These are phyloP conservation scores for Aphaenogaster rudis DNA, from an alignment of 1,140 invertebrate genomes.

Conservation along the genomic window DNA sequence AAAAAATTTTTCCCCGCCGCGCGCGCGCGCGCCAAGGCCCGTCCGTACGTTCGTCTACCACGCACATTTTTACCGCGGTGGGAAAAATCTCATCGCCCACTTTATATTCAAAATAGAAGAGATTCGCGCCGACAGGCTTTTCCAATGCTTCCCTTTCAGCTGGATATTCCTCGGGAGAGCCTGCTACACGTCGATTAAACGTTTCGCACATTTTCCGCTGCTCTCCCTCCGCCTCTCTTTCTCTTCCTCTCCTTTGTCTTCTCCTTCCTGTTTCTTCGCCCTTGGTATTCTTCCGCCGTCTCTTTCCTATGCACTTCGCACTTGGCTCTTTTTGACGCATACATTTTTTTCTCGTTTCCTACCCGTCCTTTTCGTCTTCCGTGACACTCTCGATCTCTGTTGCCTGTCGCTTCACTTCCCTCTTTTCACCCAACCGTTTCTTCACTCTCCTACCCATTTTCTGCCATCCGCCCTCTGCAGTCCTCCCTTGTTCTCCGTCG, in stretches of 20 bases:
- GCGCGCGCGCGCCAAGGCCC: constrained; percentile 31
- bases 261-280: constrained; percentile 52
- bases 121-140: constrained; percentile 74
- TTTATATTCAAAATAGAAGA: constrained; percentile 73
- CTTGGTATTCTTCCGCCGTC: constrained; percentile 13
- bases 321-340: constrained; percentile 20
- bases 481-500: constrained; percentile 52
- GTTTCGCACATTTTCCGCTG: constrained; percentile 62
- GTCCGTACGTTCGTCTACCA: constrained; percentile 64
- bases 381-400: constrained; percentile 53
- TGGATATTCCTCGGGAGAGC: constrained; percentile 37
- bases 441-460: constrained; percentile 31
- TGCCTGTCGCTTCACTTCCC: constrained; percentile 42
- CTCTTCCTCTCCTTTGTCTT: constrained; percentile 36
- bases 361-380: constrained; percentile 30
- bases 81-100: constrained; percentile 71
- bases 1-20: constrained; percentile 70
- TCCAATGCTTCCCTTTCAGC: constrained; percentile 65
- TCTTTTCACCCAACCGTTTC: constrained; percentile 14
- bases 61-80: constrained; percentile 47
- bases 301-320: neutral
- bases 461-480: constrained; percentile 13
- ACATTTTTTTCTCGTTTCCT: constrained; percentile 53
- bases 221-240: neutral
- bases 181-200: constrained; percentile 72